phyloP scores from a whole-genome alignment of 2,888 invertebrate genomes.

The Caenorhabditis doughertyi region DNA sequence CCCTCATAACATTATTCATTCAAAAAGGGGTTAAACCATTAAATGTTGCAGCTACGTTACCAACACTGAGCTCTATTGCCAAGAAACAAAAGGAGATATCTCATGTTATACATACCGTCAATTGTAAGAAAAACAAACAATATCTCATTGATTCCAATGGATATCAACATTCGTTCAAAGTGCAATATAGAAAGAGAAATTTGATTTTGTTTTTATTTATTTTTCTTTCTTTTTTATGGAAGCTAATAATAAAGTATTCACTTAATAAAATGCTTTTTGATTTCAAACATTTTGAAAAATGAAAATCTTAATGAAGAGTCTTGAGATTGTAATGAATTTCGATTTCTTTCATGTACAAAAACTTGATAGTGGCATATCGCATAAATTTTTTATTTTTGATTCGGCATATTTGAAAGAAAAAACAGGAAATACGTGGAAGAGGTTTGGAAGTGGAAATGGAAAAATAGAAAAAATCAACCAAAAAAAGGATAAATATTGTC shows the following conservation, averaged over 20 bases:
- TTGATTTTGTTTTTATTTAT: constrained; percentile 1
- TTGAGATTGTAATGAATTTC: background rate
- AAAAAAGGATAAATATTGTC: constrained; percentile 30
- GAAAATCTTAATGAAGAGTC: background rate
- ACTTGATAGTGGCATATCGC: constrained; percentile 6
- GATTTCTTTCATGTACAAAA: constrained; percentile 4
- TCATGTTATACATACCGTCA: constrained; percentile 82
- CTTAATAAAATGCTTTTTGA: constrained; percentile 14
- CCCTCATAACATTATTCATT: constrained; percentile 26
- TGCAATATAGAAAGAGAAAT: constrained; percentile 43
- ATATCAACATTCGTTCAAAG: constrained; percentile 9
- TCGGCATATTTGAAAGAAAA: constrained; percentile 22
- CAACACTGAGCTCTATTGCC: constrained; percentile 82
- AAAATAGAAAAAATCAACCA: constrained; percentile 17
- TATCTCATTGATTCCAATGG: constrained; percentile 19
- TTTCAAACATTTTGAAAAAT: background rate
- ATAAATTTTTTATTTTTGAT: constrained; percentile 28
- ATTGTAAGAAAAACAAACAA: constrained; percentile 63
- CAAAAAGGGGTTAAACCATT: constrained; percentile 10
- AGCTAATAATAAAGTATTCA: constrained; percentile 36
- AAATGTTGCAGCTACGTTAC: constrained; percentile 77
- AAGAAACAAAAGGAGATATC: constrained; percentile 78
- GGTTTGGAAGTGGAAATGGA: background rate
- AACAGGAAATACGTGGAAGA: constrained; percentile 49
- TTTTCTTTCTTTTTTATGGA: background rate